Conservation (phyloP, 1,140 invertebrate genomes). For the Brachionus rubens region DNA sequence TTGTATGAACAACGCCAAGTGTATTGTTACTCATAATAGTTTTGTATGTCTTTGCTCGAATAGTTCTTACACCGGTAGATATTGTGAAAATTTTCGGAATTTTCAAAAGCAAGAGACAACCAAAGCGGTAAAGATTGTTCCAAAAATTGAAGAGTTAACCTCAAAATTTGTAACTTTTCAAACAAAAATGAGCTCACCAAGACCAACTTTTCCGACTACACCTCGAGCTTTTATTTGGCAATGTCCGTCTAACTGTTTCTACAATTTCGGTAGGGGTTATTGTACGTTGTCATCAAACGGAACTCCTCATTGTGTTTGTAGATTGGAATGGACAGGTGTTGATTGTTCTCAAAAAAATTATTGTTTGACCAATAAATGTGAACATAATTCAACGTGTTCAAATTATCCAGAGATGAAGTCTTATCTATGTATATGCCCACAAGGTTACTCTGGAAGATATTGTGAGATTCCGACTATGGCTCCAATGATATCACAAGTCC, state of each 20-base stretch:
- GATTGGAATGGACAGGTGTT: constrained; percentile 36
- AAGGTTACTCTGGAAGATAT: constrained; percentile 32
- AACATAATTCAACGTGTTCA: constrained; percentile 35
- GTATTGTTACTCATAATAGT: constrained; percentile 7
- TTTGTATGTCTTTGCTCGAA: constrained; percentile 26
- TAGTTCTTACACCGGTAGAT: constrained; percentile 8
- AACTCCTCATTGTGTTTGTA: constrained; percentile 41
- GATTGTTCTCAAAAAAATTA: constrained; percentile 46
- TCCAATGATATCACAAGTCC: neutral
- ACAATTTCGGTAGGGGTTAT: constrained; percentile 23
- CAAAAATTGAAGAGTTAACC: constrained; percentile 4
- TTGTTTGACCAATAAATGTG: constrained; percentile 14
- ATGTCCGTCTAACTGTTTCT: constrained; percentile 45
- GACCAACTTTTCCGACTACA: neutral
- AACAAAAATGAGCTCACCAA: neutral
- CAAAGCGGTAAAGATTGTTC: neutral
- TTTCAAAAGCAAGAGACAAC: neutral
- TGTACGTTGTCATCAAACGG: constrained; percentile 25
- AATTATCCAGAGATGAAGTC: constrained; percentile 44
- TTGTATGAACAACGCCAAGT: constrained; percentile 36
- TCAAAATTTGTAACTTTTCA: neutral
- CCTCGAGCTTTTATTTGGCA: constrained; percentile 23
- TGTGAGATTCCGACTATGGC: constrained; percentile 36
- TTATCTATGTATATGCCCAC: constrained; percentile 30
- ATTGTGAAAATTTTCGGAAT: constrained; percentile 32